Evolutionary conservation across 2,797 vertebrate species (phyloP), one percentile per base, ranked within the genome.

Genomic region (Malurus splendens): DNA sequence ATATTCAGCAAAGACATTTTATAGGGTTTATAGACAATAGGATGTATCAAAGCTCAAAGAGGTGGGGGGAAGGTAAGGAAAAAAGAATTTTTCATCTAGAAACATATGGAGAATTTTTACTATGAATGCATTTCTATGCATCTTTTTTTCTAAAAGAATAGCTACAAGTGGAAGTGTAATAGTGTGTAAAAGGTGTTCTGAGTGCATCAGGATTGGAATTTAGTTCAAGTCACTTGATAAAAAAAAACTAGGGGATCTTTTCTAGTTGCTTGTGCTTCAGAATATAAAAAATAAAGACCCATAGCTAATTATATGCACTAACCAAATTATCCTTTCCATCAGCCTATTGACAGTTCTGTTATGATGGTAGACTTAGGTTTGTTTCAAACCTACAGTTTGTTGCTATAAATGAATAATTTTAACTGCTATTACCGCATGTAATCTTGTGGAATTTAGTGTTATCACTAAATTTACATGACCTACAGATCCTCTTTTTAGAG

Each of bases 51-150:
- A 52, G 12, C 2, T 74, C 47, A 16, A 71, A 71, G 16, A 45
- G 6, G 6, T 4, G 4, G 5, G 6, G 1, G 5, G 3, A 44
- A 30, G 2, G 7, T 23, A 61, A 71, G 3, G 18, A 32, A 72
- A 71, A 72, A 47, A 36, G 5, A 64, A 67, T 20, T 14, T 76
- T 27, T 33, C 4, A 33, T 28, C 17, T 16, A 47, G 15, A 60
- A 83, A 72, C 4, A 12, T n/a, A 25, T 13, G 7, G 44, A 66
- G 14, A 62, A 22, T 28, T 67, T 54, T 67, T 38, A 54, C 18
- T 11, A 12, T 18, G 3, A 47, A 75, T 47, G 25, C 2, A 36
- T 64, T 64, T 8, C 28, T 14, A 30, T 30, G 7, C 4, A 19
- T 4, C 22, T 55, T 60, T 36, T 65, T 24, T 70, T 67, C 23